Conservation (phyloP, 2,113 vertebrate genomes). For the Grantiella picta region DNA sequence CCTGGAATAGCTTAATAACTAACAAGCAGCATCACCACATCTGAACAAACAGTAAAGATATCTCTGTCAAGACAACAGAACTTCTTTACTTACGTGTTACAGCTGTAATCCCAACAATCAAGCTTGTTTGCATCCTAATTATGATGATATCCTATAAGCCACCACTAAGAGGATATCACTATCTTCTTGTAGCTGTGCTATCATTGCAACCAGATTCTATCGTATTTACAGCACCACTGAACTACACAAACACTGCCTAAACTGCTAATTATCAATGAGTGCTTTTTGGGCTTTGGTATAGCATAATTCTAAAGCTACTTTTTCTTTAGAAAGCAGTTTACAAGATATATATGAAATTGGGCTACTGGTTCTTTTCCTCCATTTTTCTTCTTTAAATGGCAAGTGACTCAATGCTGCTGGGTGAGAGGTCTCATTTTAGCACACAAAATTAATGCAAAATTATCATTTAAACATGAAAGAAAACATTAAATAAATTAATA, state of each 20-base stretch:
- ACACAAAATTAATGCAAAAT: neutral
- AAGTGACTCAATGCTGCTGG: neutral
- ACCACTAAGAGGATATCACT: neutral
- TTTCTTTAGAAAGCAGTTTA: neutral
- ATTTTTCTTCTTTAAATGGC: neutral
- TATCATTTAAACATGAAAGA: neutral
- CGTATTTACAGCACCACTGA: neutral
- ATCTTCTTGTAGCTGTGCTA: neutral
- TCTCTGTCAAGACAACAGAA: neutral
- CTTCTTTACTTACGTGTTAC: accelerated
- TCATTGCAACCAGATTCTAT: neutral
- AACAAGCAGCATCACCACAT: neutral
- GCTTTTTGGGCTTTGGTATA: neutral
- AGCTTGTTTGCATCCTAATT: neutral
- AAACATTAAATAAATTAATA: neutral
- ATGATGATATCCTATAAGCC: neutral
- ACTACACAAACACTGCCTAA: neutral
- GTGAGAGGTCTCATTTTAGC: neutral
- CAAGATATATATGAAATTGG: neutral
- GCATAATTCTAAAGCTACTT: neutral
- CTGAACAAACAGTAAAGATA: neutral
- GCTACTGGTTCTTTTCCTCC: neutral
- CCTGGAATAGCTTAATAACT: neutral
- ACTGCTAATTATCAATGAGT: neutral
- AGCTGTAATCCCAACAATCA: neutral